These are phyloP conservation scores for Rostratula benghalensis DNA, from an alignment of 2,113 vertebrate species.

Conservation along the genomic window DNA sequence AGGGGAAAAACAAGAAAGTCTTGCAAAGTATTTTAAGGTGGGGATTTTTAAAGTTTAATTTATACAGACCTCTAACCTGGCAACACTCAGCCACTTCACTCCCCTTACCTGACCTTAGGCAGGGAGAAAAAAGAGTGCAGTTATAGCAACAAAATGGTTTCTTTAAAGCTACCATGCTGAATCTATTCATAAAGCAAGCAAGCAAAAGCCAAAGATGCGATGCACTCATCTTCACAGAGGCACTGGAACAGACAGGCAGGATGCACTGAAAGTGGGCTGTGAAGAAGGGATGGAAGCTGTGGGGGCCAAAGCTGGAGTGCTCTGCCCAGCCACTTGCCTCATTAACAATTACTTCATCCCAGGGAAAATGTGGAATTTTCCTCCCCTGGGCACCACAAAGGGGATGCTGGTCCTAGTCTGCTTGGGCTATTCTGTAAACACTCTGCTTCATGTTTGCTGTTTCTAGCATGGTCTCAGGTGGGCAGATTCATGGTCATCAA, in stretches of 20 bases:
- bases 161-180: background rate
- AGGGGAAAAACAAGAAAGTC: slow-evolving; percentile 12
- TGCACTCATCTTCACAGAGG: background rate
- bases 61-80: slow-evolving; percentile 1
- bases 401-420: background rate
- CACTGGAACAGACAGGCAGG: background rate
- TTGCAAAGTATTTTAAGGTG: background rate
- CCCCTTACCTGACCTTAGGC: slow-evolving; percentile 7
- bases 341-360: accelerated
- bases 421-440: background rate
- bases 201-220: background rate
- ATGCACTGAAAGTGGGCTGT: background rate
- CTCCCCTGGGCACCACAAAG: background rate
- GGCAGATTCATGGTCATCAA: background rate
- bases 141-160: background rate
- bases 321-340: background rate
- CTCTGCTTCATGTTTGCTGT: background rate
- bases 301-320: accelerated
- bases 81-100: background rate
- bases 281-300: background rate
- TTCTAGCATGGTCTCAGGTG: background rate
- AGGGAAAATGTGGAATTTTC: background rate
- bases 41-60: background rate
- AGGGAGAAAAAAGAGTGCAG: background rate
- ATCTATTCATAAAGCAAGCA: background rate